These are phyloP conservation scores for Peromyscus californicus DNA, from an alignment of 2,113 vertebrate species.

Conservation along the genomic window DNA sequence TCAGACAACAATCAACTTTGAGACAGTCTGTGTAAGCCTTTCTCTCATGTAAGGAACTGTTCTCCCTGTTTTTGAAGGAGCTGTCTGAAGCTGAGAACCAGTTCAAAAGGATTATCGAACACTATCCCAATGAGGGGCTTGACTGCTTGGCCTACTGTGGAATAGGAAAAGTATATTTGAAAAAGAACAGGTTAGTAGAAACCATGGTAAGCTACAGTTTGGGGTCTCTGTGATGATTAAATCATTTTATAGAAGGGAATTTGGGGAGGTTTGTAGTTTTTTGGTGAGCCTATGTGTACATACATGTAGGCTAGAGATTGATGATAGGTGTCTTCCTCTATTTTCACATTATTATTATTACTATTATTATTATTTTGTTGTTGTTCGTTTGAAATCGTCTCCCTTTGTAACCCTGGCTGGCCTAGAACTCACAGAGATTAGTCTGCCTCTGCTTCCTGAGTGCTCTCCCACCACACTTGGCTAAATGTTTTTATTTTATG, in stretches of 20 bases:
- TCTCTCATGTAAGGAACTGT: slow-evolving; percentile 42
- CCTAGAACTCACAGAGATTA: neutral
- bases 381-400: neutral
- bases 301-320: neutral
- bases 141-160: slow-evolving; percentile 93
- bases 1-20: neutral
- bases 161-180: slow-evolving; percentile 92
- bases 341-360: neutral
- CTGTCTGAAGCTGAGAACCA: slow-evolving; percentile 91
- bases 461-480: neutral
- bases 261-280: too few relatives aligned
- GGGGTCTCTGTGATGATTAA: neutral
- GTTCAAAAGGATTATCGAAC: slow-evolving; percentile 90
- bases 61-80: slow-evolving; percentile 88
- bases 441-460: neutral
- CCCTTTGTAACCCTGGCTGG: neutral
- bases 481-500: neutral
- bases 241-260: neutral
- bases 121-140: slow-evolving; percentile 89
- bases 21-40: neutral
- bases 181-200: slow-evolving; percentile 93
- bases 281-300: neutral
- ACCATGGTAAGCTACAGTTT: too few relatives aligned
- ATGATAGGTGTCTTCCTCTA: neutral
- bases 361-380: neutral